Percentiles rank a stretch among this genome's conserved stretches.
phyloP scores from a whole-genome alignment of 2,797 vertebrate species.

The Avahi laniger region DNA sequence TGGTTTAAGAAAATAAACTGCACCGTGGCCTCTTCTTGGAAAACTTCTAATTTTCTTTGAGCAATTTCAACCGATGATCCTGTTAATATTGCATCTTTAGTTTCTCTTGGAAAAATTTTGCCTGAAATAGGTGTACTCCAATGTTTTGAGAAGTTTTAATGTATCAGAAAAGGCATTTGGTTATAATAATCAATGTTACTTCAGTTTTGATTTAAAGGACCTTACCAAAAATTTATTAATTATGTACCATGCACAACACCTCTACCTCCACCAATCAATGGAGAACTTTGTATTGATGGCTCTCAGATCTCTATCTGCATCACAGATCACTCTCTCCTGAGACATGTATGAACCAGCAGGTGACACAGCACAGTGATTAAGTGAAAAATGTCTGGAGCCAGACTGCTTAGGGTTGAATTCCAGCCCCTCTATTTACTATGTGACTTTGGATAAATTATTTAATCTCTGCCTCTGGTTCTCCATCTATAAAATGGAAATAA shows the following conservation, averaged over 20 bases:
- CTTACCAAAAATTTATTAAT: neutral
- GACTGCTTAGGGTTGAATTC: neutral
- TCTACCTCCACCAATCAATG: neutral
- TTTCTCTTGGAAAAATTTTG: neutral
- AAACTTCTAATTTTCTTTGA: neutral
- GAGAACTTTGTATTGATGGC: neutral
- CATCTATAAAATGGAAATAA: neutral
- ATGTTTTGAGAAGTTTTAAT: neutral
- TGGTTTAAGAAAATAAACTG: neutral
- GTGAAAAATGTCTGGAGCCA: neutral
- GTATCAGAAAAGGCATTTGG: neutral
- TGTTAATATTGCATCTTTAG: neutral
- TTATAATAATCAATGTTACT: neutral
- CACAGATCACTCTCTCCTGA: neutral
- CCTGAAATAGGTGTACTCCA: neutral
- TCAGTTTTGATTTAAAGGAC: conserved; percentile 1
- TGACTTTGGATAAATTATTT: neutral
- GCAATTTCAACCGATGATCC: neutral
- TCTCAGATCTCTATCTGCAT: neutral
- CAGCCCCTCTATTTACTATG: neutral
- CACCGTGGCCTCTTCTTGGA: neutral
- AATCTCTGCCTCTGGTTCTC: neutral
- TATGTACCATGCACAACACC: neutral
- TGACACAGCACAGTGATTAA: neutral
- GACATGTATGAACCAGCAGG: neutral